Conservation (phyloP, 2,113 vertebrate genomes). For the Potamarius usumacintae region DNA sequence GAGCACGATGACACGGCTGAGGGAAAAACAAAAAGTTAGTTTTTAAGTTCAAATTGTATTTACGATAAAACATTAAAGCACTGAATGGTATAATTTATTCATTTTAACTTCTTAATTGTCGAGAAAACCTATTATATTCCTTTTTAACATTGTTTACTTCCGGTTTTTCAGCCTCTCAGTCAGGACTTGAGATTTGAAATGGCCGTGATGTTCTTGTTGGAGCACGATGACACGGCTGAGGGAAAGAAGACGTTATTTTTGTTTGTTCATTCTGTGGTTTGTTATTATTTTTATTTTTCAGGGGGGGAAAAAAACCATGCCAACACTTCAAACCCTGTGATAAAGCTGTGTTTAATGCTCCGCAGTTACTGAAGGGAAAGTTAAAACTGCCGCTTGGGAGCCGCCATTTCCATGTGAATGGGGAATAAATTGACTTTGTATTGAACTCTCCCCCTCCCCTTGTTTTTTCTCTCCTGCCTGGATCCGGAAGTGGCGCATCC, state of each 20-base stretch:
- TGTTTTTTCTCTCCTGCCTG: constrained; percentile 66
- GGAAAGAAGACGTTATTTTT: too few relatives aligned
- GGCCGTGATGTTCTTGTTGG: too few relatives aligned
- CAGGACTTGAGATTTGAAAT: too few relatives aligned
- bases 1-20: background rate
- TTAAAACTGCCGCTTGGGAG: constrained; percentile 59
- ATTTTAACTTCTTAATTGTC: background rate
- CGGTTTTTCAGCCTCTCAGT: too few relatives aligned
- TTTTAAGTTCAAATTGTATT: background rate
- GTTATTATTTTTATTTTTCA: background rate
- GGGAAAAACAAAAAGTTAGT: too few relatives aligned
- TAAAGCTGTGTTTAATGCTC: background rate
- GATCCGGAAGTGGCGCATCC: constrained; percentile 74
- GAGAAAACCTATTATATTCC: too few relatives aligned
- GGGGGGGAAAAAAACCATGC: background rate
- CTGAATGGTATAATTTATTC: too few relatives aligned
- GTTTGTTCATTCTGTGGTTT: too few relatives aligned
- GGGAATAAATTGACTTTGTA: constrained; percentile 74
- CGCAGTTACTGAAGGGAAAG: constrained; percentile 3
- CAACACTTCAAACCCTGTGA: background rate
- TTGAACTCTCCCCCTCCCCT: constrained; percentile 68
- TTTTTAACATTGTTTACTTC: too few relatives aligned
- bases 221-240: background rate
- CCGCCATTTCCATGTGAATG: constrained; percentile 76
- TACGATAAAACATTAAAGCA: too few relatives aligned